phyloP scores from a whole-genome alignment of 2,113 vertebrate genomes.

The Crotophaga sulcirostris region DNA sequence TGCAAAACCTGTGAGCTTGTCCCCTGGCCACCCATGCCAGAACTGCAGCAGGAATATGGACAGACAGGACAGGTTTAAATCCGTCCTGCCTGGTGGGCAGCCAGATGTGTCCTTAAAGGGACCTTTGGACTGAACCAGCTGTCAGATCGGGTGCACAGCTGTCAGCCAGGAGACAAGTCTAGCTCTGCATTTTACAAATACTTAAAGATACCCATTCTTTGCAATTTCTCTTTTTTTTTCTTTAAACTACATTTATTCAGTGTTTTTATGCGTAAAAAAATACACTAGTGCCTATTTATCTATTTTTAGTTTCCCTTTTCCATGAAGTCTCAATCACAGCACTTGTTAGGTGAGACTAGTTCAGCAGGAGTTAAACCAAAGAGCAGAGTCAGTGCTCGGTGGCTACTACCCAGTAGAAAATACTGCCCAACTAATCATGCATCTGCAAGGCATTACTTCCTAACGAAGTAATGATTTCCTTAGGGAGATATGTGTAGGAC shows the following conservation, averaged over 20 bases:
- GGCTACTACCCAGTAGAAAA: neutral
- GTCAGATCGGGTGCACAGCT: neutral
- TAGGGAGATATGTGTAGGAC: neutral
- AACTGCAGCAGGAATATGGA: neutral
- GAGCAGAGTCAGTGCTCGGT: neutral
- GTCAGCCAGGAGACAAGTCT: neutral
- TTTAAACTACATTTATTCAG: neutral
- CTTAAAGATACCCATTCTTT: neutral
- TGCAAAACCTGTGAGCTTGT: neutral
- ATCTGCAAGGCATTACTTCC: neutral
- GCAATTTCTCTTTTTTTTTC: no score
- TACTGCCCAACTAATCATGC: neutral
- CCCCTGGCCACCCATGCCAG: accelerated
- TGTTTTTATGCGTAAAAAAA: neutral
- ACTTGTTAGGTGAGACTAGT: neutral
- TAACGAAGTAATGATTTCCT: neutral
- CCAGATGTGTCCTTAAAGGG: neutral
- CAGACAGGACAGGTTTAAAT: neutral
- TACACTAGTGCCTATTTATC: neutral
- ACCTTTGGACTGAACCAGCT: neutral
- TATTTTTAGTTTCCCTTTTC: neutral
- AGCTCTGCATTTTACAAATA: neutral
- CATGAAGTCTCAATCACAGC: neutral
- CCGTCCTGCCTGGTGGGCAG: neutral
- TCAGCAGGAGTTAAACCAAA: neutral